phyloP scores from a whole-genome alignment of 2,888 invertebrate genomes.

The Camptogramma bilineatum region DNA sequence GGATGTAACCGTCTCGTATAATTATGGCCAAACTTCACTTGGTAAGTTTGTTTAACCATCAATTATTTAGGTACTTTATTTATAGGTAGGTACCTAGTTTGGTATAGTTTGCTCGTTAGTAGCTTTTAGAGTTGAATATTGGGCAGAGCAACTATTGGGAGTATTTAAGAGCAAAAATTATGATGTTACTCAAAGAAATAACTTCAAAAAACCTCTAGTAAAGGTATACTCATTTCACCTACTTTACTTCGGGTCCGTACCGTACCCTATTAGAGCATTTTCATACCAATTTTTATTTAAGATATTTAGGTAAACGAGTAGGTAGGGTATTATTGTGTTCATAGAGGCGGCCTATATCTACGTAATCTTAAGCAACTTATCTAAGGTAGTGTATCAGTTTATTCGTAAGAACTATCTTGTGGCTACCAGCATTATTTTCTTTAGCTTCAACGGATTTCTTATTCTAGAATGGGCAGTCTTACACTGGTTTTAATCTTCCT shows the following conservation, averaged over 20 bases:
- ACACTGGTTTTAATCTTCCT: no score
- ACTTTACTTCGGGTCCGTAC: constrained; percentile 21
- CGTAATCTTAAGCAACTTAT: neutral
- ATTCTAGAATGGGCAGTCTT: neutral
- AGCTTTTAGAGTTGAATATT: no score
- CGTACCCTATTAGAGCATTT: constrained; percentile 38
- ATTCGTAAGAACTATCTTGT: neutral
- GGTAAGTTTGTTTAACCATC: no score
- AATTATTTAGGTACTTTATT: no score
- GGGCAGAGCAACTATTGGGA: no score
- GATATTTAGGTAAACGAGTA: constrained; percentile 31
- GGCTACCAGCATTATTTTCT: constrained; percentile 44
- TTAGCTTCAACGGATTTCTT: constrained; percentile 49
- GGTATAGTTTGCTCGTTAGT: no score
- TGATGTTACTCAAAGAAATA: neutral
- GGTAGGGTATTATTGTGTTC: constrained; percentile 20
- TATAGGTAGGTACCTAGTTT: no score
- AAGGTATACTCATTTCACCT: constrained; percentile 10
- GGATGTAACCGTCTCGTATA: no score
- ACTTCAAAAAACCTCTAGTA: constrained; percentile 12
- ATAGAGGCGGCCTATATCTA: neutral
- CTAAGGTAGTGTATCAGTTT: neutral
- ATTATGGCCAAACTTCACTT: no score
- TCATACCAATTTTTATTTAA: constrained; percentile 28
- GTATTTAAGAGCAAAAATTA: no score